Base-by-base conservation (phyloP, 2,797 vertebrate genomes). In the Lycodopsis pacificus region DNA sequence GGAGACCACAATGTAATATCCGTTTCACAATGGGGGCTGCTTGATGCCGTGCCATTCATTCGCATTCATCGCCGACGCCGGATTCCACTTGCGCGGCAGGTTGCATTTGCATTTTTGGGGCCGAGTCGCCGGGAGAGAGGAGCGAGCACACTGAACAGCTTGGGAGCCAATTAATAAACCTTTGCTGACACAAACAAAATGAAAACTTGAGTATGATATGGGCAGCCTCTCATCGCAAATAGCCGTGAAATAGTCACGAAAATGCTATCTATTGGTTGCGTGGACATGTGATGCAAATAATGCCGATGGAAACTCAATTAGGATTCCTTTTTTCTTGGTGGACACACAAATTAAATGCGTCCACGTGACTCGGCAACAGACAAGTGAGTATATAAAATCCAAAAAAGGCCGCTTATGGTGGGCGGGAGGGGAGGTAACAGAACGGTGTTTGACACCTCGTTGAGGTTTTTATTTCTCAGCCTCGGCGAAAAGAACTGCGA, bases 1-100 rank as follows among this genome's bases (percentile, higher is more conserved):
- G 73, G 80, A 84, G 74, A 83, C 72, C 76, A 88, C 81, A 79
- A 73, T 81, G 79, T 81, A 80, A 80, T 84, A 77, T 78, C 56
- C 30, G 58, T 66, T 82, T 80, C 79, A 76, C 76, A 89, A 78
- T 72, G 54, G 77, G 76, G 48, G 69, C 72, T 48, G 80, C 84
- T 84, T 85, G 73, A 90, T 80, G 49, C 73, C 11, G 13, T 66
- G 83, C 59, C 74, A 80, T 65, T 88, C 76, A 83, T 70, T 89
- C 74, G 22, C 71, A 78, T 80, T 81, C 85, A 81, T 51, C 4
- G 40, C 63, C 42, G 67, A 82, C 30, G 13, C 69, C 20, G 42
- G 73, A 82, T 82, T 76, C 65, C 38, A 25, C 61, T 51, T 42
- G 65, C 74, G 65, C 32, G 36, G 49, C 58, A 34, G 54, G 61